phyloP scores from a whole-genome alignment of 2,797 vertebrate species.

The Knipowitschia caucasica region DNA sequence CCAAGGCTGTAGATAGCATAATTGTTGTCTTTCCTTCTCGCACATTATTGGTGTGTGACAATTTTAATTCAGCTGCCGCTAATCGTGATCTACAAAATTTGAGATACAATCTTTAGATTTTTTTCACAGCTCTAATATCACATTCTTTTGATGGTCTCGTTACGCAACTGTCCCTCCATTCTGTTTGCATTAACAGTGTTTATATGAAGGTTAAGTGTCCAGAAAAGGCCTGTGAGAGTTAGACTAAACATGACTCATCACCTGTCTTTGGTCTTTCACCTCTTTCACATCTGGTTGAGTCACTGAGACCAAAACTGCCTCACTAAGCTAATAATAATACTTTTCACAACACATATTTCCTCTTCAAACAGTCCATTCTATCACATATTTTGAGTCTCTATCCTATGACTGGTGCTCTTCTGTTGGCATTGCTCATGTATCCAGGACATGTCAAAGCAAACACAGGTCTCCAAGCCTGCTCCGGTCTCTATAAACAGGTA shows the following conservation, averaged over 20 bases:
- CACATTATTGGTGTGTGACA: too few species aligned
- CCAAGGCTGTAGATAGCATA: too few species aligned
- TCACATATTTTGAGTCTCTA: background rate
- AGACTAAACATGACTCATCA: constrained; percentile 53
- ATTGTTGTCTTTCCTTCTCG: too few species aligned
- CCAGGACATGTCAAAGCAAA: constrained; percentile 34
- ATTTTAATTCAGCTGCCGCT: too few species aligned
- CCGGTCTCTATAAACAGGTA: constrained; percentile 40
- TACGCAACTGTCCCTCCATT: constrained; percentile 24
- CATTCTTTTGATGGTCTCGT: constrained; percentile 2
- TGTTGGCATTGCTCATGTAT: constrained; percentile 13
- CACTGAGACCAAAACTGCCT: too few species aligned
- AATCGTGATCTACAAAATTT: too few species aligned
- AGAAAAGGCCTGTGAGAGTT: constrained; percentile 9
- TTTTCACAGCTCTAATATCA: too few species aligned
- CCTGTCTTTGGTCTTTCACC: constrained; percentile 29
- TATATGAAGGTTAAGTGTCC: constrained; percentile 18
- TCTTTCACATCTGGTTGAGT: too few species aligned
- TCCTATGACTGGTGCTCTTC: background rate
- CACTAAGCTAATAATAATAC: too few species aligned
- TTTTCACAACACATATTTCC: too few species aligned
- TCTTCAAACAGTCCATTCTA: background rate
- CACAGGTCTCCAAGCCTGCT: constrained; percentile 24
- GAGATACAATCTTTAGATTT: too few species aligned
- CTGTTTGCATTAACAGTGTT: constrained; percentile 29